phyloP scores from a whole-genome alignment of 2,113 vertebrate species.

The Stomatorhinus ivindoensis region DNA sequence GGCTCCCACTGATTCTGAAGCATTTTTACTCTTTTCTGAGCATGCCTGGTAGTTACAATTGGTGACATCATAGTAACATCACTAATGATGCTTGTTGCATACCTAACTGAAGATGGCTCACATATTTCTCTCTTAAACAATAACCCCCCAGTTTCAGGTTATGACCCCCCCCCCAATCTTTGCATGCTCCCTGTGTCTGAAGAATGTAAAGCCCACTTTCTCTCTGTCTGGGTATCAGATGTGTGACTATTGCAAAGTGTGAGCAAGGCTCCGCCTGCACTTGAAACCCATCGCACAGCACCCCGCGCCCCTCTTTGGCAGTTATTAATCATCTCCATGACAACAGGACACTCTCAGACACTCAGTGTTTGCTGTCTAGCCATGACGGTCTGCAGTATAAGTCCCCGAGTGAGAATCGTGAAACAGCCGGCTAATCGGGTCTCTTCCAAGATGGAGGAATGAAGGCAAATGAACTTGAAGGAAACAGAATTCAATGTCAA shows the following conservation, averaged over 20 bases:
- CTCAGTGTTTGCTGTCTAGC: background rate
- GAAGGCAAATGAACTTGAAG: background rate
- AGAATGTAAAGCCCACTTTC: background rate
- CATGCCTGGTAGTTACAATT: background rate
- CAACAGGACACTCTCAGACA: background rate
- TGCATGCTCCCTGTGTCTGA: background rate
- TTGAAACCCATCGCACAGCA: background rate
- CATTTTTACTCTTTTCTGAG: background rate
- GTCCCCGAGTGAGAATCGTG: background rate
- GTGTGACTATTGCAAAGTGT: background rate
- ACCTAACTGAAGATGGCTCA: background rate
- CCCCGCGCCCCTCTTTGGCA: background rate
- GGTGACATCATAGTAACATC: background rate
- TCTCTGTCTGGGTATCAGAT: background rate
- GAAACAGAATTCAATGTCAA: background rate
- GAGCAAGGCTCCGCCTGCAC: background rate
- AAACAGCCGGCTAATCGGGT: background rate
- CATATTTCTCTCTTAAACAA: background rate
- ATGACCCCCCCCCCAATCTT: background rate
- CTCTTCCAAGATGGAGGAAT: background rate
- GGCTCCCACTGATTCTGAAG: background rate
- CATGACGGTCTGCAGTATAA: background rate
- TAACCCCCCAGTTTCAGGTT: background rate
- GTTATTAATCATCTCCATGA: conserved; percentile 4
- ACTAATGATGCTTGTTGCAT: background rate